Base-by-base conservation (phyloP, 2,888 invertebrate species). In the Heliconius ismenius region DNA sequence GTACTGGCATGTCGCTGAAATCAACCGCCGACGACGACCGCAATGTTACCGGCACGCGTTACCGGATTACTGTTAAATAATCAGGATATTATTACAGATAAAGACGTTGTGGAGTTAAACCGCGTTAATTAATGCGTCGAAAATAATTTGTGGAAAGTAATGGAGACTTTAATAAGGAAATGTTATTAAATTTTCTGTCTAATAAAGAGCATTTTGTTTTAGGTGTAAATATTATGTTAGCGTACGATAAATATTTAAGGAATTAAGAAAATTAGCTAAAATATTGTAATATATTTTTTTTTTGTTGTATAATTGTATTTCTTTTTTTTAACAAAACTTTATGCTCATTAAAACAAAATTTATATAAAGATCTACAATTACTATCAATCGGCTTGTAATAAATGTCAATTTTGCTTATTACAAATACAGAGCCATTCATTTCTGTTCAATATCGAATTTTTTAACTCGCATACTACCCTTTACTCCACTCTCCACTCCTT, bases 11-110 rank as follows among this genome's bases (percentile, higher is more conserved):
- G 81, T 74, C 73, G 76, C 74, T 80, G 75, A 73, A 78, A 74
- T 76, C 76, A 78, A 81, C 81, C 79, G 78, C 79, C 68, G 73
- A 79, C 81, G 76, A 78, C 68, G 73, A 79, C 81, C 81, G 77
- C 80, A 78, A 26, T 79, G 80, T 77, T 78, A 77, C 75, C 73
- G 79, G 77, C 76, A 74, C 58, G 73, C 72, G 58, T 78, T 75
- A 75, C 62, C 74, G 74, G 72, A 77, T 74, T 62, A 73, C 62
- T 73, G 62, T 62, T 73, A 73, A 62, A 73, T 73, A 73, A 73
- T 73, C 70, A 58, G 58, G 54, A 70, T 70, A 70, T 70, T 70
- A 70, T 70, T 58, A 58, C 70, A 58, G 32, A 70, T 70, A 70
- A 70, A 70, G 70, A 70, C 70, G 70, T 36, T 36, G 32, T 70